Evolutionary conservation across 2,113 vertebrate genomes (phyloP), one percentile per base, ranked within the genome.

Genomic region (Hippocampus barbouri): DNA sequence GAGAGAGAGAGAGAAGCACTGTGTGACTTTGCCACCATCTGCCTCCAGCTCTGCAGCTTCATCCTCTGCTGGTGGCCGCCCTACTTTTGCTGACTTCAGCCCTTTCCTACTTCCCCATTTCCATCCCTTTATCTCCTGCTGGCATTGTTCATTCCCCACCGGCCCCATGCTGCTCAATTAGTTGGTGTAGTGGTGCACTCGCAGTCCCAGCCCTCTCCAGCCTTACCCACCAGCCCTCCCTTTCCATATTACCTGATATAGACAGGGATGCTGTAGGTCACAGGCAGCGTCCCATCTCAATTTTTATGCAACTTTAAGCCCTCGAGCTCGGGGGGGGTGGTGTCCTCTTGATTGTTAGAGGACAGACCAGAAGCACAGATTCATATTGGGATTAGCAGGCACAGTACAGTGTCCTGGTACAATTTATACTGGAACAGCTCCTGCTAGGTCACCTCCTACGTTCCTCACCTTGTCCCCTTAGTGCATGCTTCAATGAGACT

Each of bases 21-120:
- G 71, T 54, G 73, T 88, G 90, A 90, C 90, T 90, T 91, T 91
- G 90, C 84, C 82, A 54, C 90, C 91, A 92, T 93, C 91, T 92
- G 91, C 87, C 86, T 86, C 73, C 79, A 86, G 83, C 86, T 71
- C 83, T 78, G 72, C 69, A 47, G 79, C 82, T 72, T 81, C 60
- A 80, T 85, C 80, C 86, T 86, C 80, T 84, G 83, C 84, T 77
- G 82, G 69, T 84, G 81, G 83, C 79, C 80, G 84, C 49, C 85
- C 89, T 86, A 83, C 85, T 89, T 89, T 79, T 90, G 90, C 91
- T 90, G 89, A 91, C 90, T 88, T 83, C 86, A 89, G 85, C 88
- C 85, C 82, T 86, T 87, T 87, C 75, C 74, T 68, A 40, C 60
- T 51, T 79, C 59, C 79, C 69, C n/a, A 21, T 75, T 69, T 73